Percentiles rank a stretch among this genome's conserved stretches.
Conservation (phyloP, 1,140 invertebrate species). For the Dicyema japonicum region DNA sequence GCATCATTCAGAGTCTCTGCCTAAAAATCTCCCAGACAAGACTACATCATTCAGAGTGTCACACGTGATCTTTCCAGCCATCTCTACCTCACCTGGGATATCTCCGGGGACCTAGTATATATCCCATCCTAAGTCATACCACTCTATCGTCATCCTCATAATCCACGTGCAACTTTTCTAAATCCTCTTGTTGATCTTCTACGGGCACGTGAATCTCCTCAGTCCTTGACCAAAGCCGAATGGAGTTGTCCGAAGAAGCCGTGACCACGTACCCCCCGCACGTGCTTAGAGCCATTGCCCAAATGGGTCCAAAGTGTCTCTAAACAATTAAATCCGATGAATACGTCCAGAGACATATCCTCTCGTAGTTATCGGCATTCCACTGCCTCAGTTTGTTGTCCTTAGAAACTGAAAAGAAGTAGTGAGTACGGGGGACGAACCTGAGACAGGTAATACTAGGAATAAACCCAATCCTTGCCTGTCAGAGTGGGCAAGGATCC, state of each 20-base stretch:
- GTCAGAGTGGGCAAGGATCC: conserved; percentile 53
- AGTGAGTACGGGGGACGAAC: conserved; percentile 59
- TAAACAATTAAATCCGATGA: conserved; percentile 5
- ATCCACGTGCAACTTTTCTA: too few species aligned
- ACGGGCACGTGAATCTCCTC: too few species aligned
- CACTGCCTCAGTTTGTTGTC: conserved; percentile 73
- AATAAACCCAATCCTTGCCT: conserved; percentile 10
- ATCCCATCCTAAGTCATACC: too few species aligned
- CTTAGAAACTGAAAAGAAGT: conserved; percentile 62
- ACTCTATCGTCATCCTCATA: too few species aligned
- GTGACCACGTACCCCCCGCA: conserved; percentile 43
- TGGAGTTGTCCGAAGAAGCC: conserved; percentile 50
- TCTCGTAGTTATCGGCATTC: conserved; percentile 68
- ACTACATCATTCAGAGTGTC: conserved; percentile 56
- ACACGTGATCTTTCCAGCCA: conserved; percentile 55
- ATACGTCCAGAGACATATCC: conserved; percentile 2
- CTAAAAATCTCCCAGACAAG: too few species aligned
- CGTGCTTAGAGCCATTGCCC: conserved; percentile 36
- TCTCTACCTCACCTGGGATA: conserved; percentile 30
- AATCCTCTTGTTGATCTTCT: too few species aligned
- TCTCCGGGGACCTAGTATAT: conserved; percentile 18
- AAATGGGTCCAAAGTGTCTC: conserved; percentile 33
- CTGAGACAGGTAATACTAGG: conserved; percentile 43
- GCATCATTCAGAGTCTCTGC: too few species aligned
- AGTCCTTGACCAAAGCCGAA: conserved; percentile 51